Evolutionary conservation across 2,113 vertebrate genomes (phyloP), one percentile per base, ranked within the genome.

Genomic region (Thinocorus orbignyianus): DNA sequence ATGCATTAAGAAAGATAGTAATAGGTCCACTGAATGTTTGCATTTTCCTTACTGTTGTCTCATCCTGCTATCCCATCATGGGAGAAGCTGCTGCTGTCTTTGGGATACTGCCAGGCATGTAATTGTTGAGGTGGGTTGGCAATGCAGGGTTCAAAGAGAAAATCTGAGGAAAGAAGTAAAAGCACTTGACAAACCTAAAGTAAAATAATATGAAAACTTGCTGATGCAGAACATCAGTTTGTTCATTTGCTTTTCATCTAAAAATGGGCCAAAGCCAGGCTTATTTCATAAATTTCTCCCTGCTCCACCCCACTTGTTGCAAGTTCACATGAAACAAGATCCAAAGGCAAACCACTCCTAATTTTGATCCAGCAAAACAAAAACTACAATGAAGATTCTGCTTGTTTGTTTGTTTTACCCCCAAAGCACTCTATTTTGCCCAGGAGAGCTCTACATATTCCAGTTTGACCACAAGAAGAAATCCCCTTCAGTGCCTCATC

Each of bases 401-500:
- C 24, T 69, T 81, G 39, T 49, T 84, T 73, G 22, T 49, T 78
- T 44, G 24, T 65, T 93, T 86, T 82, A 58, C n/a, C 51, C 39
- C 30, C 11, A 78, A 81, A 92, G 9, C 57, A 33, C 48, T 83
- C 64, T 7, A 2, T 66, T 94, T 80, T 94, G 46, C 78, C 60
- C 65, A 65, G 33, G 62, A 90, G 31, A 76, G 26, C 23, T 86
- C 46, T 83, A 57, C 86, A 71, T 87, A 83, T 69, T 57, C 33
- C 49, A 71, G 33, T 90, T 80, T 81, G 79, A 81, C 51, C 57
- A 77, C 86, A 91, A 95, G 58, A 23, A 95, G 48, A 95, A 92
- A 58, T 80, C 39, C 11, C 46, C 42, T 42, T 5, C 49, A 62
- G 39, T 81, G 62, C 64, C 16, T 94, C 46, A 64, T 87, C 39